phyloP scores from a whole-genome alignment of 2,113 vertebrate species.

The Cnemophilus loriae region DNA sequence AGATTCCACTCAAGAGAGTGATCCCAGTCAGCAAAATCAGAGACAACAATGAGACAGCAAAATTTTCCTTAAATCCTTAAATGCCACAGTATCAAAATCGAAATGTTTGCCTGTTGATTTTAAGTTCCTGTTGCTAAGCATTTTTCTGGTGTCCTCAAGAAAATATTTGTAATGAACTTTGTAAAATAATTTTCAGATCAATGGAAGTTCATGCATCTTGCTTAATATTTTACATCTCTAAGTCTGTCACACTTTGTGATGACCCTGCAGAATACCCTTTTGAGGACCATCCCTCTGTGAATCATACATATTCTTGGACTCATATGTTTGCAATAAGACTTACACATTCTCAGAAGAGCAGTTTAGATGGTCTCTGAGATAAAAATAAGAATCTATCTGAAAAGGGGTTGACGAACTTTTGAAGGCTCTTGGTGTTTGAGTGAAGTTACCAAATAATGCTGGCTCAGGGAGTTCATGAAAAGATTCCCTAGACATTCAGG shows the following conservation, averaged over 20 bases:
- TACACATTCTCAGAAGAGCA: neutral
- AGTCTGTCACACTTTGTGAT: neutral
- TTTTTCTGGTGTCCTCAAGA: neutral
- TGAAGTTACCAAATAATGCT: neutral
- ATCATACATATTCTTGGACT: neutral
- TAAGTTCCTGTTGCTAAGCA: neutral
- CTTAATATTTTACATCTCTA: neutral
- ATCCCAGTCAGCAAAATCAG: neutral
- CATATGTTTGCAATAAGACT: neutral
- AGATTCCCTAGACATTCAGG: neutral
- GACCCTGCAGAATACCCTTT: neutral
- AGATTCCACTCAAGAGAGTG: neutral
- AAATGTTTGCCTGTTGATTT: neutral
- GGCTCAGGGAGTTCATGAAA: neutral
- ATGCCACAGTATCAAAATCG: neutral
- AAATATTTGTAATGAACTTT: neutral
- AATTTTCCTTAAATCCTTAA: neutral
- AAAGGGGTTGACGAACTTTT: neutral
- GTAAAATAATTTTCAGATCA: neutral
- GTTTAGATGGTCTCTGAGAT: neutral
- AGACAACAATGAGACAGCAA: neutral
- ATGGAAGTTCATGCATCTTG: neutral
- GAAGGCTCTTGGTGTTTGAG: neutral
- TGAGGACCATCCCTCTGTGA: neutral
- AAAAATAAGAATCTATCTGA: neutral